Base-by-base conservation (phyloP, 1,140 invertebrate genomes). In the Ceratina calcarata region DNA sequence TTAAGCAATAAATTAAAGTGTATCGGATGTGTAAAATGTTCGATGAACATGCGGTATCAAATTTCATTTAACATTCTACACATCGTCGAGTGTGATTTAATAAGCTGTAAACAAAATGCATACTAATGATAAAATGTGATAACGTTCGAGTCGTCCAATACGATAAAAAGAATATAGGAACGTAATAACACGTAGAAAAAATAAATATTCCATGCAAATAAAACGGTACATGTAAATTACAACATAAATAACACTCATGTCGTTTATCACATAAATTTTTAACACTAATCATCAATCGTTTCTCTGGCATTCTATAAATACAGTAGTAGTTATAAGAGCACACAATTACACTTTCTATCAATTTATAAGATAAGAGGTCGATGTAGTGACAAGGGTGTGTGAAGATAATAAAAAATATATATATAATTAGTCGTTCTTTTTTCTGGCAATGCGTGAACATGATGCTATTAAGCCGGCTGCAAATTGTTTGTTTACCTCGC, bases 401-500 rank as follows among this genome's bases (percentile, higher is more conserved):
- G 53, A 78, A 78, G 20, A 73, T 61, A 72, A 72, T 73, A 27
- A 65, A 27, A 65, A 73, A 64, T 78, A 78, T 65, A 79, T 27
- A 70, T 18, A 79, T 45, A 70, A 79, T 65, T 75, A 20, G 74
- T 86, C 77, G 65, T 88, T 84, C 27, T 32, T 32, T 32, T 32
- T 37, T 80, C 78, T 73, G 37, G 37, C 37, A 68, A 85, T 85
- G 86, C 87, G 85, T 79, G 78, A 85, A 67, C 85, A 90, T 72
- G 83, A 89, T 89, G 83, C 89, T 87, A 78, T 79, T 87, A 92
- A 91, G 91, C 89, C 85, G 87, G 75, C 89, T 89, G 88, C 89
- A 89, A 84, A 76, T 88, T 87, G 71, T 88, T 81, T 80, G 86
- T 94, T 96, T 97, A 98, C 97, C 98, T 98, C 98, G 96, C 95